Evolutionary conservation across 2,113 vertebrate species (phyloP).

Genomic region (Taxidea taxus): DNA sequence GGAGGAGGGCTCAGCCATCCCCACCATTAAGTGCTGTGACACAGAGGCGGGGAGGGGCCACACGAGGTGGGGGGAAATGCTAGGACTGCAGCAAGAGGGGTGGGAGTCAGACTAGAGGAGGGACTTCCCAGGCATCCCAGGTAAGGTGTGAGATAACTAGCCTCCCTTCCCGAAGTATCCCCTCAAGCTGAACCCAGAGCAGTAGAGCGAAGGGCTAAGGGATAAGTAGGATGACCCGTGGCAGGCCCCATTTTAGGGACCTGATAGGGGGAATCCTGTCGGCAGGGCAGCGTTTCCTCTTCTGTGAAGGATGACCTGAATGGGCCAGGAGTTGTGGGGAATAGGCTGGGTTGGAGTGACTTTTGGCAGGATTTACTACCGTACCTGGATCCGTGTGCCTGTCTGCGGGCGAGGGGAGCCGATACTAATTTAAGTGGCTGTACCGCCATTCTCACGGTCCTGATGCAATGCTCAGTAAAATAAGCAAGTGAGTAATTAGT

Average conservation of each 20-base stretch:
- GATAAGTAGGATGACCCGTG: not conserved
- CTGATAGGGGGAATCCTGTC: not conserved
- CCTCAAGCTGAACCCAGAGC: not conserved
- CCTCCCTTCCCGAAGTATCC: not conserved
- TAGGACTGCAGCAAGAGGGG: not conserved
- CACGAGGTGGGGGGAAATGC: too few species aligned
- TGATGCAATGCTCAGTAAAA: slow-evolving; percentile 69
- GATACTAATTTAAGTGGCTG: slow-evolving; percentile 34
- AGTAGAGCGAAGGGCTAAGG: not conserved
- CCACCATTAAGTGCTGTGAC: not conserved
- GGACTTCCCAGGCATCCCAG: not conserved
- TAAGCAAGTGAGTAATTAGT: slow-evolving; percentile 66
- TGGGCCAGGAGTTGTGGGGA: not conserved
- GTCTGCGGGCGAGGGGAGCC: not conserved
- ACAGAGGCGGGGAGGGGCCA: not conserved
- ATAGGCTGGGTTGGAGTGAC: not conserved
- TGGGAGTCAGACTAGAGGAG: not conserved
- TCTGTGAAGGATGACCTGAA: not conserved
- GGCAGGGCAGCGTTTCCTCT: not conserved
- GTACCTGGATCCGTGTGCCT: not conserved
- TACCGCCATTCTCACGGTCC: slow-evolving; percentile 73
- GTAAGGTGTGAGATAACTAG: not conserved
- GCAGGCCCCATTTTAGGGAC: not conserved
- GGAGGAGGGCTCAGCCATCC: not conserved
- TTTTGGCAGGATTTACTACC: not conserved